These are phyloP conservation scores for Montipora foliosa DNA, from an alignment of 64 coral and sea anemone species.

Conservation along the genomic window DNA sequence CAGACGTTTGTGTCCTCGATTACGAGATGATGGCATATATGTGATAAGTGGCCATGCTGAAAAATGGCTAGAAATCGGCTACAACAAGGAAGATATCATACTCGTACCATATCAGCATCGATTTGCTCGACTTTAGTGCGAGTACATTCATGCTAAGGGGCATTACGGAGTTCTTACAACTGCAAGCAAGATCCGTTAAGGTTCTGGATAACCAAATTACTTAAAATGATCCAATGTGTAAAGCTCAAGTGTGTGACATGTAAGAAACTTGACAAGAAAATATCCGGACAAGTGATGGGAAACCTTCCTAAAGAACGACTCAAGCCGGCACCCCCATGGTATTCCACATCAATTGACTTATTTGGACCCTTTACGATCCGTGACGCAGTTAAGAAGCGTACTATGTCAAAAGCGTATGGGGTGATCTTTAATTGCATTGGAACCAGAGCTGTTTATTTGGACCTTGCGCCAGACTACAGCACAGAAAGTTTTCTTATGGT, in stretches of 20 bases:
- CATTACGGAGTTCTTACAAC: conserved; percentile 46
- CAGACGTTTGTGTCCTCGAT: too few relatives aligned
- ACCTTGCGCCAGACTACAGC: conserved; percentile 24
- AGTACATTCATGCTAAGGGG: conserved; percentile 33
- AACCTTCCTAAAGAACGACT: conserved; percentile 15
- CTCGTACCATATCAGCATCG: too few relatives aligned
- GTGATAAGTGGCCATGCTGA: too few relatives aligned
- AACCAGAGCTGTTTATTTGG: conserved; percentile 35
- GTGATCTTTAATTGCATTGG: conserved; percentile 33
- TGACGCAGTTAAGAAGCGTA: conserved; percentile 41
- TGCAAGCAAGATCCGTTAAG: conserved; percentile 38
- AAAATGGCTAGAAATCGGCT: too few relatives aligned
- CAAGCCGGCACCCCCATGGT: not conserved
- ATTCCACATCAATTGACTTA: not conserved
- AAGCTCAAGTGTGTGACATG: conserved; percentile 40
- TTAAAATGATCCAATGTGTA: conserved; percentile 16
- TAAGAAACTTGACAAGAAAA: conserved; percentile 36
- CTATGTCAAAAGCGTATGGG: conserved; percentile 36
- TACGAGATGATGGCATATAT: too few relatives aligned
- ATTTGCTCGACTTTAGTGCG: conserved; percentile 7
- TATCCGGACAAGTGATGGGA: conserved; percentile 2
- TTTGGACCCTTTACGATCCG: not conserved
- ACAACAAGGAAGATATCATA: too few relatives aligned
- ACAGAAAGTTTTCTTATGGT: conserved; percentile 42
- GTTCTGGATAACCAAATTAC: conserved; percentile 28